These are phyloP conservation scores for Rhagoletis pomonella DNA, from an alignment of 1,140 invertebrate species.

Conservation along the genomic window DNA sequence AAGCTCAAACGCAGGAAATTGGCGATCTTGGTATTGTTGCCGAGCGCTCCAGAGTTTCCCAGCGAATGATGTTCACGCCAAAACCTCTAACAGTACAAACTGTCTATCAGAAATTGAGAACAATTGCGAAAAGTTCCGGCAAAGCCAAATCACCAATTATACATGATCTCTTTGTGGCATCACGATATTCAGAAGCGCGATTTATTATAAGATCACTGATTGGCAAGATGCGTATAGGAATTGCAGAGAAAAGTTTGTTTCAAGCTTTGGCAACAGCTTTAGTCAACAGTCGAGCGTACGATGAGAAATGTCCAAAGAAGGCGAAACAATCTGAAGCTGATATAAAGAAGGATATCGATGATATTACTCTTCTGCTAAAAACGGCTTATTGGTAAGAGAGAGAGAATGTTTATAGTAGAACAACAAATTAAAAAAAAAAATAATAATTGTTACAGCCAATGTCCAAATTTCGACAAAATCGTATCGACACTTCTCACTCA, in stretches of 20 bases:
- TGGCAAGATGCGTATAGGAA: slow-evolving; percentile 96
- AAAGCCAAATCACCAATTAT: slow-evolving; percentile 86
- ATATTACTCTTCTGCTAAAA: slow-evolving; percentile 88
- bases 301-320: slow-evolving; percentile 76
- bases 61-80: slow-evolving; percentile 90
- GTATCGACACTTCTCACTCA: slow-evolving; percentile 87
- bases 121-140: slow-evolving; percentile 93
- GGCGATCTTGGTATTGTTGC: slow-evolving; percentile 97
- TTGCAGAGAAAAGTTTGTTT: slow-evolving; percentile 97
- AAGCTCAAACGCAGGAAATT: slow-evolving; percentile 83
- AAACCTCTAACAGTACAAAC: slow-evolving; percentile 79
- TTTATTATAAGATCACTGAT: slow-evolving; percentile 91
- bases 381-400: slow-evolving; percentile 96
- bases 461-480: slow-evolving; percentile 95
- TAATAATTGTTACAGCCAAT: slow-evolving; percentile 82
- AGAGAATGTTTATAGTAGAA: too few relatives aligned
- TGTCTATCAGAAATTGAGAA: slow-evolving; percentile 92
- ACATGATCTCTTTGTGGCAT: slow-evolving; percentile 95
- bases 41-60: slow-evolving; percentile 90
- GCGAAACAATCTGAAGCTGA: slow-evolving; percentile 80
- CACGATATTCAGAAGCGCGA: slow-evolving; percentile 91
- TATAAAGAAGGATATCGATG: slow-evolving; percentile 88
- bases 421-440: background rate
- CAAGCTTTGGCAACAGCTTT: slow-evolving; percentile 92
- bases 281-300: slow-evolving; percentile 79